These are phyloP conservation scores for Mastacembelus armatus DNA, from an alignment of 2,797 vertebrate genomes.

Conservation along the genomic window DNA sequence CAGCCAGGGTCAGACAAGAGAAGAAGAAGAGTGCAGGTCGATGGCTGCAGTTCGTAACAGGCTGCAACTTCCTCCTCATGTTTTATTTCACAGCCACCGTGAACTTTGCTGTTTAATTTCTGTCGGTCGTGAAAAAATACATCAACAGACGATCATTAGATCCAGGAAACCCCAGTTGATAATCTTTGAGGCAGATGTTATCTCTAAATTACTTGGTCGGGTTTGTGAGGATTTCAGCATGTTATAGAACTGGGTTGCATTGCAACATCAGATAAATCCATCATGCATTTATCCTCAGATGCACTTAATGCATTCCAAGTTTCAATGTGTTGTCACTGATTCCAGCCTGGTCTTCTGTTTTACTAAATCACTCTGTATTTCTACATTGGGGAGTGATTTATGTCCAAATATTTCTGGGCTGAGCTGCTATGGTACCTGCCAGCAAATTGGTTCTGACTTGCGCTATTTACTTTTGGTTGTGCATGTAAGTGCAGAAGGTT, in stretches of 20 bases:
- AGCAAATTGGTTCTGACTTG: not conserved
- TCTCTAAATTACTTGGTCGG: slow-evolving; percentile 1
- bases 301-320: slow-evolving; percentile 30
- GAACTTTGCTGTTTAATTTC: slow-evolving; percentile 29
- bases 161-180: not conserved
- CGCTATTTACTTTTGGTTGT: not conserved
- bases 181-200: slow-evolving; percentile 11
- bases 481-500: not conserved
- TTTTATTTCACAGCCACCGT: not conserved
- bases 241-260: slow-evolving; percentile 3
- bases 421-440: not conserved
- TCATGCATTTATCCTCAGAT: not conserved
- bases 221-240: slow-evolving; percentile 20
- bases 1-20: slow-evolving; percentile 4
- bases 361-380: too few species aligned
- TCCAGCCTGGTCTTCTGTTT: slow-evolving; percentile 2
- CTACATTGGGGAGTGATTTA: not conserved
- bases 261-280: slow-evolving; percentile 26
- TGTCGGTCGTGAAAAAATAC: slow-evolving; percentile 9
- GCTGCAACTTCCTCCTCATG: not conserved
- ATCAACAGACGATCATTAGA: slow-evolving; percentile 22
- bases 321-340: slow-evolving; percentile 12
- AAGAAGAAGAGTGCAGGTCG: not conserved
- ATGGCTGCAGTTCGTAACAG: slow-evolving; percentile 8
- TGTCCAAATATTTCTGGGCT: not conserved